Evolutionary conservation across 2,888 invertebrate genomes (phyloP), one percentile per base, ranked within the genome.

Genomic region (Oligia fasciuncula): DNA sequence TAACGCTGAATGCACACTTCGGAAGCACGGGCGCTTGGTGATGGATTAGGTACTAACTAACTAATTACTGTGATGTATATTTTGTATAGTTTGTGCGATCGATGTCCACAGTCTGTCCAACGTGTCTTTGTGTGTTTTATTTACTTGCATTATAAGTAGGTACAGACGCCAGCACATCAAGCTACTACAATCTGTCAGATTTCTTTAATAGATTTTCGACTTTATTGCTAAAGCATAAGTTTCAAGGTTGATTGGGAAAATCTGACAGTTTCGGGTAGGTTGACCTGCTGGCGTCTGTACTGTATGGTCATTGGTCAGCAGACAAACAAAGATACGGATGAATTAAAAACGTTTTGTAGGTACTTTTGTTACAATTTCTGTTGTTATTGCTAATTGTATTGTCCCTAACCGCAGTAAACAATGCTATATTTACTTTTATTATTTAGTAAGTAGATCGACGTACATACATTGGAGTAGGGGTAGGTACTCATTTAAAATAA

Each of bases 11-110:
- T 63, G 40, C 77, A 75, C 46, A 70, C 46, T 54, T 62, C 54
- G 63, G 73, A 73, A 73, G 40, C 46, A 67, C 29, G 35, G 9
- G 51, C 13, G 57, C 60, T 62, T 67, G 51, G 29, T 74, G 63
- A 76, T 73, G n/a, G 46, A 73, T 71, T n/a, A 40, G 40, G 40
- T 5, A 40, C 40, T 35, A 35, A 73, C 57, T 73, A 73, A 70
- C 57, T 73, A 73, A 70, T 80, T 46, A 57, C 35, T 71, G 29
- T 63, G 23, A 76, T 63, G 35, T 54, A 69, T 73, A 29, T 62
- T 9, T 60, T 62, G 29, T 62, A 60, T n/a, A 23, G 54, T 70
- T 57, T 40, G 23, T 73, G 65, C 29, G 49, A 72, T 81, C 4
- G 29, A 49, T 66, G 9, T 51, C 19, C 54, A 23, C 23, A 65